A percentile compares a stretch with the other conserved stretches of the same genome.
Evolutionary conservation across 2,797 vertebrate species (phyloP).

Genomic region (Emydoidea blandingii): DNA sequence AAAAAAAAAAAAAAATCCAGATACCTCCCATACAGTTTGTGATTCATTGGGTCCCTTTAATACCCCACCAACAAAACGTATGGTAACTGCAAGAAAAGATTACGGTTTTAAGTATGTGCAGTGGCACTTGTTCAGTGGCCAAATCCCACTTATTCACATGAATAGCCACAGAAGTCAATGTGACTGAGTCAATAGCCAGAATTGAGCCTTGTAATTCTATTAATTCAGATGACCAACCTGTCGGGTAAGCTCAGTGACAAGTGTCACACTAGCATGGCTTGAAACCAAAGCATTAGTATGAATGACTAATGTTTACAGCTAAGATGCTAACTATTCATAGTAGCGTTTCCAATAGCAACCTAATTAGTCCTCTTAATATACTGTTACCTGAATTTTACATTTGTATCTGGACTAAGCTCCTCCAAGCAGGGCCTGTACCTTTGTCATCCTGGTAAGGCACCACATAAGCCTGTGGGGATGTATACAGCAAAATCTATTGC

Average conservation of each 20-base stretch:
- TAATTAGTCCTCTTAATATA: background rate
- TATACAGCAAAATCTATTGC: background rate
- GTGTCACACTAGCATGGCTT: background rate
- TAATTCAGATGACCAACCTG: background rate
- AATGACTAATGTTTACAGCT: background rate
- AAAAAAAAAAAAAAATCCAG: background rate
- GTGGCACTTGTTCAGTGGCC: background rate
- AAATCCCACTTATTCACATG: background rate
- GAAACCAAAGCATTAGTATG: background rate
- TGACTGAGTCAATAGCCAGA: background rate
- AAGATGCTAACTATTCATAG: background rate
- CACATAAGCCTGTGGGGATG: background rate
- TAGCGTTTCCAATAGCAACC: background rate
- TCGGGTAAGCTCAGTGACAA: background rate
- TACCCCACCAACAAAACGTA: background rate
- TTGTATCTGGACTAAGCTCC: background rate
- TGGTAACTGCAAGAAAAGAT: background rate
- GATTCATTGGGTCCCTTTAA: background rate
- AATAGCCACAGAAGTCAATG: background rate
- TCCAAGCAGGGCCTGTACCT: background rate
- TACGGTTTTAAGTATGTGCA: background rate
- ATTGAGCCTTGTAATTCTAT: background rate
- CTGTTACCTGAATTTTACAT: background rate
- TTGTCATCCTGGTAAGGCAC: background rate
- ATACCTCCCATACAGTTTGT: no score